These are phyloP conservation scores for Carcinoscorpius rotundicauda DNA, from an alignment of 1,140 invertebrate species.

Conservation along the genomic window DNA sequence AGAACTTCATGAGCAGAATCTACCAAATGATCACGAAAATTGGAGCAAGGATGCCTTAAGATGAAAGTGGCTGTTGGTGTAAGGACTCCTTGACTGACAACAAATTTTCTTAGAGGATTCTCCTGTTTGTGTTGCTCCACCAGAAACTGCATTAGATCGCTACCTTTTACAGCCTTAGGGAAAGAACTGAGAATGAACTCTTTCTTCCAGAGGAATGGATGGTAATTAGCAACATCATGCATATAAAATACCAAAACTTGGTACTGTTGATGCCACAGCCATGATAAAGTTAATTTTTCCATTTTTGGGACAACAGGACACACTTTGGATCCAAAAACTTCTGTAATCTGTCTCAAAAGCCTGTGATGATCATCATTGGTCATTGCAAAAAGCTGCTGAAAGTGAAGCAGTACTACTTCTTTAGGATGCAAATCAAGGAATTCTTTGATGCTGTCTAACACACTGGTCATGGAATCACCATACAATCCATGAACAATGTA, in stretches of 20 bases:
- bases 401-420: slow-evolving; percentile 65
- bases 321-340: slow-evolving; percentile 49
- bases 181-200: slow-evolving; percentile 58
- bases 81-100: slow-evolving; percentile 60
- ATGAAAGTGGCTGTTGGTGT: slow-evolving; percentile 51
- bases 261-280: slow-evolving; percentile 43
- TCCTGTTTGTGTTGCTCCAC: slow-evolving; percentile 36
- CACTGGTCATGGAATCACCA: slow-evolving; percentile 47
- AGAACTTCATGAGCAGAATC: slow-evolving; percentile 27
- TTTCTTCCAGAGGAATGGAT: slow-evolving; percentile 49
- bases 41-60: slow-evolving; percentile 33
- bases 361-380: slow-evolving; percentile 45
- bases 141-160: slow-evolving; percentile 47
- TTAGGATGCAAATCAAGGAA: slow-evolving; percentile 52
- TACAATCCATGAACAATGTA: slow-evolving; percentile 65
- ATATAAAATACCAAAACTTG: slow-evolving; percentile 54
- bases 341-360: slow-evolving; percentile 45
- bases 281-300: slow-evolving; percentile 44
- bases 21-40: no score
- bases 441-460: slow-evolving; percentile 46
- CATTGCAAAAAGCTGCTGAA: slow-evolving; percentile 73
- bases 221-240: slow-evolving; percentile 38
- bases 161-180: slow-evolving; percentile 52
- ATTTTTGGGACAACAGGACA: slow-evolving; percentile 45
- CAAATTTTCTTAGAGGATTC: slow-evolving; percentile 45